A percentile compares a stretch with the other conserved stretches of the same genome.
Conservation (phyloP, 2,113 vertebrate species). For the Tetrao urogallus region DNA sequence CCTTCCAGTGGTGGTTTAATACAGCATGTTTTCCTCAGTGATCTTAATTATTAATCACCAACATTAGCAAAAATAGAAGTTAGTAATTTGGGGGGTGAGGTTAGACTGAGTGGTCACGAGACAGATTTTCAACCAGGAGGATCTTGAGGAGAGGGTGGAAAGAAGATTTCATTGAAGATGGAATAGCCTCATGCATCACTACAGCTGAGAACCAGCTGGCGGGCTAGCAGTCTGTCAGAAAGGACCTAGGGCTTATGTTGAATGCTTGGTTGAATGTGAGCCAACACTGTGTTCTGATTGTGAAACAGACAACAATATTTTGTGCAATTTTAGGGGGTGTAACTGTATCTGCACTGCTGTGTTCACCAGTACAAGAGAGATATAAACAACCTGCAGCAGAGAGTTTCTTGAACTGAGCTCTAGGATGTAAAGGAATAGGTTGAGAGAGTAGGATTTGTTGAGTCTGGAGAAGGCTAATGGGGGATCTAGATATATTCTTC, state of each 20-base stretch:
- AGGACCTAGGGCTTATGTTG: neutral
- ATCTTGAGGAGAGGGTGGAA: neutral
- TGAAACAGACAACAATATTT: neutral
- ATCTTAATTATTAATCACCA: neutral
- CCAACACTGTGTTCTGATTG: neutral
- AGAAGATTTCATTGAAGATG: neutral
- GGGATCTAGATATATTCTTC: neutral
- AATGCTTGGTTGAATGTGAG: neutral
- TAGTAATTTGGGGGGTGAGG: neutral
- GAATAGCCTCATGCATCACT: neutral
- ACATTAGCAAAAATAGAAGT: neutral
- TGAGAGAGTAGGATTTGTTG: neutral
- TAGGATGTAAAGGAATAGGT: neutral
- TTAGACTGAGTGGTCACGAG: neutral
- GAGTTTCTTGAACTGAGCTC: accelerated
- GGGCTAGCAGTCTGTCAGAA: neutral
- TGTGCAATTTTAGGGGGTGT: neutral
- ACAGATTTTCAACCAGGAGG: neutral
- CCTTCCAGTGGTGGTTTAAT: neutral
- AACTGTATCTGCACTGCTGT: neutral
- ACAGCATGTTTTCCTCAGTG: neutral
- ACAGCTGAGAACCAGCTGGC: neutral
- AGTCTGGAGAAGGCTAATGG: neutral
- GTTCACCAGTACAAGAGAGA: neutral
- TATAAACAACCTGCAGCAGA: neutral